Base-by-base conservation (phyloP, 2,888 invertebrate genomes). In the Spisula subtruncata region DNA sequence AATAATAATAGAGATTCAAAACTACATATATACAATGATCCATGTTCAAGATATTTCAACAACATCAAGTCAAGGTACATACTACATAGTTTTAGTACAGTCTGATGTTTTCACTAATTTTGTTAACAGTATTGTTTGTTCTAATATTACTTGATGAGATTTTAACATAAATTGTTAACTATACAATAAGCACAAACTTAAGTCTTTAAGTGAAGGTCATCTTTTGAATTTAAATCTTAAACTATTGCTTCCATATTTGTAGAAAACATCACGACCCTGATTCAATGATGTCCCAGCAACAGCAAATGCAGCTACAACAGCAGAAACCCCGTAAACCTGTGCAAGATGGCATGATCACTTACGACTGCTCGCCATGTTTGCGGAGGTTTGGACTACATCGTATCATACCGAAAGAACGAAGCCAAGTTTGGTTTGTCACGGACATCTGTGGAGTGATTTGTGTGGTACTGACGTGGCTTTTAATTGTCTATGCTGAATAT, bases 371-470 rank as follows among this genome's bases (percentile, higher is more conserved):
- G 32, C 96, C 95, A 12, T 94, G 95, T 81, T 95, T 94, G 89
- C 90, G 94, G 8, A 91, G 93, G 60, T 93, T 96, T 54, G 96
- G 96, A 1, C 86, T 95, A 14, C 90, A 93, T 20, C 89, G 91
- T 46, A 56, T 90, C 16, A 87, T 90, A 25, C 90, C 93, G 12
- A 90, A 91, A 66, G 91, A 93, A 0, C 88, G 93, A 86, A 92
- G 92, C 20, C 89, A 89, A 79, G 89, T 97, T 94, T 98, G 98
- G 97, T 98, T 98, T 96, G 98, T 98, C 89, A 98, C 97, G 95
- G 98, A 98, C 97, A 98, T 98, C 87, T 99, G 98, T 97, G 98
- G 98, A 93, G 97, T 98, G 94, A 97, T 98, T 90, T 99, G 98
- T 97, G 98, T 98, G 91, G 96, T 98, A 91, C 97, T 98, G 94